Evolutionary conservation across 2,113 vertebrate species (phyloP).

Genomic region (Burhinus bistriatus): DNA sequence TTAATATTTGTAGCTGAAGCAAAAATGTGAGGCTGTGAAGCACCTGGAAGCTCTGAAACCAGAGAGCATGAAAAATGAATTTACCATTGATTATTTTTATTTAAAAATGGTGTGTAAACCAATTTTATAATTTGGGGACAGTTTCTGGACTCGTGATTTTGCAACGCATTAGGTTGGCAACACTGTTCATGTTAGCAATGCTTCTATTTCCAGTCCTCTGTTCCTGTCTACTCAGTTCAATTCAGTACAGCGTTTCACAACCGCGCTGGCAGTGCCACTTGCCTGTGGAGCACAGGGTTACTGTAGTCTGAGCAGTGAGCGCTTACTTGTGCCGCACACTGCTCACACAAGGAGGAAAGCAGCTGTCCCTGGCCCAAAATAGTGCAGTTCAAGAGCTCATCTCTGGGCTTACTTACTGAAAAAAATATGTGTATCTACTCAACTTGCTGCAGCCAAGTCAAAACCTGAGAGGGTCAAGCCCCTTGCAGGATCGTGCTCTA

Average conservation of each 20-base stretch:
- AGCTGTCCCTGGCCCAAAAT: neutral
- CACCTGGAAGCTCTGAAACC: neutral
- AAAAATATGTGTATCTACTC: no score
- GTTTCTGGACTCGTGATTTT: neutral
- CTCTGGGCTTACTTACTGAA: neutral
- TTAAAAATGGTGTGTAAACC: neutral
- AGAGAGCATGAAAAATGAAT: neutral
- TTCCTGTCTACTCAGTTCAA: neutral
- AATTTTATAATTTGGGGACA: neutral
- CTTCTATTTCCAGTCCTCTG: neutral
- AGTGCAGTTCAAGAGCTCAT: neutral
- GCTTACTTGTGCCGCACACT: neutral
- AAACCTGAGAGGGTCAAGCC: no score
- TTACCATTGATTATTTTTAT: neutral
- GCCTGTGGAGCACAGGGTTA: neutral
- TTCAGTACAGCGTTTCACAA: neutral
- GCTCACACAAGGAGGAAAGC: neutral
- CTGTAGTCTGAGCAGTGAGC: neutral
- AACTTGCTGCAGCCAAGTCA: no score
- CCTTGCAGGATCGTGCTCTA: no score
- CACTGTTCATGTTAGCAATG: neutral
- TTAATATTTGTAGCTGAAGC: neutral
- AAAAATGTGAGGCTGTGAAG: neutral
- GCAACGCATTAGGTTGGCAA: neutral
- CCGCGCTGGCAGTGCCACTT: neutral